Evolutionary conservation across 2,113 vertebrate species (phyloP).

Genomic region (Rana temporaria): DNA sequence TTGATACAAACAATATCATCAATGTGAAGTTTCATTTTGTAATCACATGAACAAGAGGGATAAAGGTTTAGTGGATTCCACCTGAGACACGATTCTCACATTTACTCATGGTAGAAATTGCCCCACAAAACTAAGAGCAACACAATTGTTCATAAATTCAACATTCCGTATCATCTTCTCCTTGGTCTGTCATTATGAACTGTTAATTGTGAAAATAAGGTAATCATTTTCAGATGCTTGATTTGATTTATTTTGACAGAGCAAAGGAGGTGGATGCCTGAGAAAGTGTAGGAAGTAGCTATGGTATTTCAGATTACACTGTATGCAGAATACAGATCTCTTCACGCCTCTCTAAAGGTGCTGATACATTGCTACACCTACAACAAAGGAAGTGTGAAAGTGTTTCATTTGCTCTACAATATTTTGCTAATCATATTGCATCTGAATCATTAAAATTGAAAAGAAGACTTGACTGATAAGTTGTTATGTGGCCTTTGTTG

Average conservation of each 20-base stretch:
- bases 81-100: too few species aligned
- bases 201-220: slow-evolving; percentile 39
- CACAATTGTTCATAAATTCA: background rate
- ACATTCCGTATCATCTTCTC: background rate
- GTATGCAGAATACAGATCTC: slow-evolving; percentile 49
- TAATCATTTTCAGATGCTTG: slow-evolving; percentile 29
- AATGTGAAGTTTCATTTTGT: too few species aligned
- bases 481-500: slow-evolving; percentile 22
- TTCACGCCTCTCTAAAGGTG: slow-evolving; percentile 54
- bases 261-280: slow-evolving; percentile 19
- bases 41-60: too few species aligned
- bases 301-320: slow-evolving; percentile 44
- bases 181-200: slow-evolving; percentile 18
- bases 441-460: slow-evolving; percentile 52
- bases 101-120: too few species aligned
- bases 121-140: background rate
- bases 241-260: slow-evolving; percentile 54
- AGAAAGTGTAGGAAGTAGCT: slow-evolving; percentile 44
- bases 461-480: slow-evolving; percentile 52
- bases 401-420: slow-evolving; percentile 57
- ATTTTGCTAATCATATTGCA: slow-evolving; percentile 55
- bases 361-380: slow-evolving; percentile 57
- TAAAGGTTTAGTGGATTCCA: too few species aligned
- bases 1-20: too few species aligned
- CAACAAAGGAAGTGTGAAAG: slow-evolving; percentile 57